Conservation (phyloP, 2,888 invertebrate species). For the Antheraea assamensis region DNA sequence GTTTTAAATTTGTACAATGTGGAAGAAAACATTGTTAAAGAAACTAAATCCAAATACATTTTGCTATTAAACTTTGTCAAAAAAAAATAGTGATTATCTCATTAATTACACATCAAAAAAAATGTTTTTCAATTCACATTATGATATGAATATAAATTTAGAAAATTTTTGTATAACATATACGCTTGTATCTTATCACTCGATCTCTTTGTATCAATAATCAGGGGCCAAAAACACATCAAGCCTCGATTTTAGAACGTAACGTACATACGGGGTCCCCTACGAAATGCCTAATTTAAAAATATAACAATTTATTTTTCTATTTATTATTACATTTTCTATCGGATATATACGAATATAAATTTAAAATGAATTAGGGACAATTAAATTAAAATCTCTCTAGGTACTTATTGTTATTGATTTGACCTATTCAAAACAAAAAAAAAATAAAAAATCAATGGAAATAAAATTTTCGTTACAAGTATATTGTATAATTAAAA, state of each 20-base stretch:
- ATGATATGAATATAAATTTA: no score
- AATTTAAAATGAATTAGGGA: slow-evolving; percentile 43
- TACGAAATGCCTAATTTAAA: slow-evolving; percentile 6
- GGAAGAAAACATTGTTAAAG: no score
- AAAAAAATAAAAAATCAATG: not conserved
- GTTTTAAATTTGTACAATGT: no score
- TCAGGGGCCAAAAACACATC: slow-evolving; percentile 16
- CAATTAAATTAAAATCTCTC: slow-evolving; percentile 48
- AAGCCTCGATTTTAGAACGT: slow-evolving; percentile 12
- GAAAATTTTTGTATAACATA: no score
- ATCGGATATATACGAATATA: slow-evolving; percentile 49
- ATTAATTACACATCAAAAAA: no score
- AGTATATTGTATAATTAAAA: slow-evolving; percentile 68
- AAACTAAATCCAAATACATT: no score
- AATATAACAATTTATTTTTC: slow-evolving; percentile 24
- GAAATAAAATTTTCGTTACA: slow-evolving; percentile 45
- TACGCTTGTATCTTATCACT: not conserved
- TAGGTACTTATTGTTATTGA: slow-evolving; percentile 72
- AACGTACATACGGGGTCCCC: not conserved
- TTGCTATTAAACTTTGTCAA: no score
- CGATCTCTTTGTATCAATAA: not conserved
- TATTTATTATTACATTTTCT: slow-evolving; percentile 51
- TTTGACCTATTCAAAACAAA: slow-evolving; percentile 51
- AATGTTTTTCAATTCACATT: no score
- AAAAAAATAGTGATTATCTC: no score